Base-by-base conservation (phyloP, 2,797 vertebrate species). In the Benthosema pterotum region DNA sequence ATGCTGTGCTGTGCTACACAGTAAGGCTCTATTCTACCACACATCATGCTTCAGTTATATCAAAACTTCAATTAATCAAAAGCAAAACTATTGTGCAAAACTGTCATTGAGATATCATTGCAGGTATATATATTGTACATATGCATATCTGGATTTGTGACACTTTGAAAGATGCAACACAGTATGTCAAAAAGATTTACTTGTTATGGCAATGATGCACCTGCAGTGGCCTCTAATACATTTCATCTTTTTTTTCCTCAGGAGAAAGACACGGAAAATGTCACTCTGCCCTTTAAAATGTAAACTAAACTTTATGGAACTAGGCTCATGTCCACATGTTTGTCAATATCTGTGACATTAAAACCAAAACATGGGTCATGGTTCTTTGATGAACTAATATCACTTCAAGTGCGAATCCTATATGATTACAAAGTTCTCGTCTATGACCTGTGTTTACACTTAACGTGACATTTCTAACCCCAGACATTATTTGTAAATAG, bases 401-500 rank as follows among this genome's bases (percentile, higher is more conserved):
- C 2, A 0, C 49, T 63, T 18, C 57, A 74, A 49, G 65, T n/a
- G 63, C 1, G 28, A 42, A 52, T 7, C 32, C 32, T 6, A 3
- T 63, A 47, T 66, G 17, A 16, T 14, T 7, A 17, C 11, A 43
- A 42, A 75, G 60, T 68, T 81, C 57, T 67, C 47, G 57, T 38
- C 38, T 17, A 17, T 78, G 84, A 78, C 75, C 85, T 52, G 45
- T 2, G 32, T 2, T 59, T 84, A 67, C 87, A 82, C 75, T 63
- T 49, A 0, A 55, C 50, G 69, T 60, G 2, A 54, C 28, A 16
- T 11, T 45, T 12, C 42, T 4, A 6, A n/a, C 28, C 12, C 3
- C 7, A 38, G 1, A 48, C 18, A 52, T 18, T 28, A 5, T 22
- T 9, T 32, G 11, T 1, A 43, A 68, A 65, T 54, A 56, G 42